A percentile compares a stretch with the other conserved stretches of the same genome.
Evolutionary conservation across 2,113 vertebrate genomes (phyloP).

Genomic region (Psittacara wagleri): DNA sequence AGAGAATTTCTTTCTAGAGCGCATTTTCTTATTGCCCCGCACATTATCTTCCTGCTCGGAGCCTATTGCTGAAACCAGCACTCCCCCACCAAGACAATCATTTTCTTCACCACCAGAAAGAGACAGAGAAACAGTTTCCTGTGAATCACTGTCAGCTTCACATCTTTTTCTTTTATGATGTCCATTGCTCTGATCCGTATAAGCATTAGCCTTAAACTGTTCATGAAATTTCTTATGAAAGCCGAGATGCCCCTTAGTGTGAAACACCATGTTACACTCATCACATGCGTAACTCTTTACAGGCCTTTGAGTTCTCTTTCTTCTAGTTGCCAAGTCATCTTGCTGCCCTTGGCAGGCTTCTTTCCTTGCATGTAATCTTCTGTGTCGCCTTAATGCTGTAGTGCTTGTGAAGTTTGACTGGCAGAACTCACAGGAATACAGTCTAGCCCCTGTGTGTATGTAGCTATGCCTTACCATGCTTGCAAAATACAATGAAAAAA

Average conservation of each 20-base stretch:
- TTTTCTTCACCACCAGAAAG: not conserved
- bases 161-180: not conserved
- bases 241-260: not conserved
- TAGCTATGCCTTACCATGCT: conserved; percentile 60
- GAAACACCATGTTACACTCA: conserved; percentile 9
- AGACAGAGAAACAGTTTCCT: not conserved
- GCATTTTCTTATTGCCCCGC: not conserved
- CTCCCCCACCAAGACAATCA: not conserved
- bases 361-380: not conserved
- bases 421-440: conserved; percentile 12
- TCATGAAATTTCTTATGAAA: conserved; percentile 36
- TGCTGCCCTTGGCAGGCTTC: not conserved
- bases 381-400: not conserved
- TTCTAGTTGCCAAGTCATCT: rapidly evolving
- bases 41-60: not conserved
- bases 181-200: not conserved
- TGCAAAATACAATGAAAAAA: not conserved
- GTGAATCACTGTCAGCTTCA: not conserved
- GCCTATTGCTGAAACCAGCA: not conserved
- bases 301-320: not conserved
- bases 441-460: not conserved
- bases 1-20: not conserved
- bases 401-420: not conserved
- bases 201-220: not conserved
- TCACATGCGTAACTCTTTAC: not conserved